Base-by-base conservation (phyloP, 2,888 invertebrate genomes). In the Orgyia antiqua region DNA sequence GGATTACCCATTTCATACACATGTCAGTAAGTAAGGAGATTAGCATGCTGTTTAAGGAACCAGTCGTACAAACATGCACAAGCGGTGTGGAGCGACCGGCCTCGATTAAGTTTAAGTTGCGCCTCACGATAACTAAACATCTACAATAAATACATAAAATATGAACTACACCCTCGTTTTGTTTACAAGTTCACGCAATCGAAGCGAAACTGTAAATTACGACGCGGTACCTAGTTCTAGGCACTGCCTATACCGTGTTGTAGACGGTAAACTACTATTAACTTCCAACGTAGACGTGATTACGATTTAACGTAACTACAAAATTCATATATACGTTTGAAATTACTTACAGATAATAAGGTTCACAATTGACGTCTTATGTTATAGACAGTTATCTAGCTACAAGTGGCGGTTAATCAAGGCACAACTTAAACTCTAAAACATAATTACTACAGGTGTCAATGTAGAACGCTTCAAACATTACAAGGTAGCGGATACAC, bases 51-150 rank as follows among this genome's bases (percentile, higher is more conserved):
- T 60, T 73, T 73, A 71, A 68, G 65, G 60, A 73, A 74, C 65
- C 60, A 76, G 65, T 70, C 58, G 52, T 73, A 83, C 76, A 76
- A 73, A 74, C 86, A 86, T 86, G 86, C 86, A 68, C 52, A 82
- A 83, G 83, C 83, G 46, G 64, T 67, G 61, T 57, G 51, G 78
- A 83, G 80, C 84, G 83, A 83, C 75, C 82, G 84, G 82, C 68
- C 79, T 58, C 67, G 44, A 62, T 61, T 61, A 42, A 51, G 68
- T 76, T 77, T 75, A 78, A 79, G 70, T 80, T 79, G 78, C 75
- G 76, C 76, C 79, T 44, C 36, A 41, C 48, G 42, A 46, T 53
- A 54, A 45, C 49, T 37, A 34, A 35, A 41, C 33, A 51, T 41
- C 27, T 29, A 39, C 40, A 37, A 50, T 37, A 51, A 43, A 53